These are phyloP conservation scores for Canis aureus DNA, from an alignment of 2,113 vertebrate genomes.

Conservation along the genomic window DNA sequence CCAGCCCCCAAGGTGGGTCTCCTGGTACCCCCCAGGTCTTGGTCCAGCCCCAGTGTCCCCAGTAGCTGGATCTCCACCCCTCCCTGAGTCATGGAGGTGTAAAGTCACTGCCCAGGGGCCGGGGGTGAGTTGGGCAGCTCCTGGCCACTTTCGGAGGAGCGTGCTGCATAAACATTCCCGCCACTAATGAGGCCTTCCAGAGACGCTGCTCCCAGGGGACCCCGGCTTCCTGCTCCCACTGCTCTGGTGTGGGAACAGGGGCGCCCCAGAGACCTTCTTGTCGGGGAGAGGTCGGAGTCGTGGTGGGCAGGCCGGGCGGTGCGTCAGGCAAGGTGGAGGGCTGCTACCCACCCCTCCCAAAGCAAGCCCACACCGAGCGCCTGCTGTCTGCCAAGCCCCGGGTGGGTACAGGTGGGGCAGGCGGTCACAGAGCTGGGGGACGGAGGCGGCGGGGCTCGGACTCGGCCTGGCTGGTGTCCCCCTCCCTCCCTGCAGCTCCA, in stretches of 20 bases:
- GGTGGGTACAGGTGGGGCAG: fast-evolving
- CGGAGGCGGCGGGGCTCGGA: fast-evolving
- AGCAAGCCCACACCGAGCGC: not conserved
- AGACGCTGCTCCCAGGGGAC: not conserved
- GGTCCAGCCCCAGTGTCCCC: not conserved
- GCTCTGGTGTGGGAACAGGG: not conserved
- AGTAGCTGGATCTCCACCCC: not conserved
- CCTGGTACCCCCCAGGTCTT: not conserved
- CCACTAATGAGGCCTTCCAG: not conserved
- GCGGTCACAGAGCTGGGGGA: not conserved
- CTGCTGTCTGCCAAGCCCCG: not conserved
- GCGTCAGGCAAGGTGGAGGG: too few species aligned
- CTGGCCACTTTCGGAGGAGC: not conserved
- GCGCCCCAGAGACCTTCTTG: not conserved
- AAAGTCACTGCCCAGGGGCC: not conserved
- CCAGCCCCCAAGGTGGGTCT: not conserved
- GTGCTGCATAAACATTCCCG: not conserved
- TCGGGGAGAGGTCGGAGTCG: not conserved
- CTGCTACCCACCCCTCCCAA: too few species aligned
- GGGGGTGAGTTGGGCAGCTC: not conserved
- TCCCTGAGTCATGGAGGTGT: not conserved
- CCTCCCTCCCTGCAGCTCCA: not conserved
- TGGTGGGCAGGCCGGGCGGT: too few species aligned
- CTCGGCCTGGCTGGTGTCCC: not conserved
- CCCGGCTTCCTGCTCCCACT: not conserved